Evolutionary conservation across 2,797 vertebrate species (phyloP), one percentile per base, ranked within the genome.

Genomic region (Atherinosoma microstoma): DNA sequence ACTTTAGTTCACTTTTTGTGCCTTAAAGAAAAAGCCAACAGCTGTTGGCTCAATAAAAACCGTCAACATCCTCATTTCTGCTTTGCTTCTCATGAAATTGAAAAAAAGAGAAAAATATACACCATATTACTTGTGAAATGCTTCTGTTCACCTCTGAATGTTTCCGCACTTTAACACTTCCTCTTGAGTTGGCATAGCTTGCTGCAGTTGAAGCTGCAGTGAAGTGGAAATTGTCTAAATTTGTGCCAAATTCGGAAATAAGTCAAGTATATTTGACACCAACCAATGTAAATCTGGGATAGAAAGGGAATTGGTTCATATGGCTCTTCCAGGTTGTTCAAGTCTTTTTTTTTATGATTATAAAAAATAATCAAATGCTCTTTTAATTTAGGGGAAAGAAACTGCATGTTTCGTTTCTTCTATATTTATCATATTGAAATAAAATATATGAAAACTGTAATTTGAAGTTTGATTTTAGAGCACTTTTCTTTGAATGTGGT

Each of bases 141-240:
- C 70, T 75, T 79, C 51, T 42, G 57, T 90, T 22, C 78, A 79
- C 76, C 79, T 85, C 77, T 88, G 75, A 87, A 84, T 83, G 78
- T 84, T 65, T 84, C 68, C 78, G 90, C 90, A 89, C 91, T 93
- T 88, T 83, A 90, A 67, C 62, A 54, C 83, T 90, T 91, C 88
- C 80, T 76, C 67, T 84, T 8, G 3, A 59, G 75, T 58, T 59
- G 8, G 76, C 78, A 16, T 57, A 16, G 38, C 49, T 70, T 75
- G 56, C 47, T 68, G 62, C 58, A 38, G 64, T 32, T 30, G 0
- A 42, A 53, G 35, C 68, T 62, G 70, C 70, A 57, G 38, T 65
- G 49, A 5, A 11, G 35, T 12, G 34, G 49, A 29, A 76, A 63
- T 65, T 67, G 53, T 30, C 38, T 64, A 30, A 75, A 74, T 35